Evolutionary conservation across 2,797 vertebrate species (phyloP), one percentile per base, ranked within the genome.

Genomic region (Muscicapa striata): DNA sequence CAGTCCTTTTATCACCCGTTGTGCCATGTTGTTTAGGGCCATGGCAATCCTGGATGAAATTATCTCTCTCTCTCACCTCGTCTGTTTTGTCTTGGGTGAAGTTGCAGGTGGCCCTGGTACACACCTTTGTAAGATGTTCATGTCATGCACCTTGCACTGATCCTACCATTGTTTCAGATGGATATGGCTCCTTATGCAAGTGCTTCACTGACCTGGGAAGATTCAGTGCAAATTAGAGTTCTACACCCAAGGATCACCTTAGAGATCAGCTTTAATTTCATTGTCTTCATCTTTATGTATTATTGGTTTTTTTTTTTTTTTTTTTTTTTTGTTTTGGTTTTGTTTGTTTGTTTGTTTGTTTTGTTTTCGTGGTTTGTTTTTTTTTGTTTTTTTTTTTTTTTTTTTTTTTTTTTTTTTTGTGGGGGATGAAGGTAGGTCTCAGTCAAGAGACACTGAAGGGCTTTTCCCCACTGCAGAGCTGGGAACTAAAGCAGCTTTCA

Each of bases 181-280:
- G 46, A 18, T 52, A 4, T 45, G 34, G 45, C 11, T 70, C 23
- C 13, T 58, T n/a, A 20, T 10, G 22, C 9, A 62, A 55, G 23
- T 45, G 20, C 24, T 78, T 9, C 15, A 18, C n/a, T 75, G 16
- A 14, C 13, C 36, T 74, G 49, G 49, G 40, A 55, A 51, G 52
- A 23, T 16, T 75, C 23, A 21, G 26, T 20, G 46, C 24, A 76
- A 70, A 16, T 20, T 41, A 81, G 57, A 81, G 30, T 3, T 32
- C 49, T 55, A 17, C 22, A 6, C 0, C 0, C 24, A 67, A 64
- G 38, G 22, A 59, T 11, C 2, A 3, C 4, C 14, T 61, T 36
- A 32, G 5, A 72, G 15, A 66, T 49, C 12, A 26, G 24, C 16
- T 38, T 7, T 68, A 2, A 19, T n/a, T 88, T 45, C 3, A 34